Base-by-base conservation (phyloP, 2,888 invertebrate species). In the Trissonchulus latispiculum region DNA sequence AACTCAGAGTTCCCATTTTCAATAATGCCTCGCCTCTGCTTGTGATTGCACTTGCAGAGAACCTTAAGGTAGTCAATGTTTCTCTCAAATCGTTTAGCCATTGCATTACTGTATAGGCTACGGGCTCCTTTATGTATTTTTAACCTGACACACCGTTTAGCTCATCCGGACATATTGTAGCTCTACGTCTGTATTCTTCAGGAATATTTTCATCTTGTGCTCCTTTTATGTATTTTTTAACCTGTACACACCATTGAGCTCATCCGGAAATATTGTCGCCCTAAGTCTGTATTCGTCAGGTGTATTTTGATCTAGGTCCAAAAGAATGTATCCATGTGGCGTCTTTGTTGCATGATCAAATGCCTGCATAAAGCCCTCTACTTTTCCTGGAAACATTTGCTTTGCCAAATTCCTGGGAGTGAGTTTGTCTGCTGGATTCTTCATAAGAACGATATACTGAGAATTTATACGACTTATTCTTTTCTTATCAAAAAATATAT, bases 321-420 rank as follows among this genome's bases (percentile, higher is more conserved):
- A 3, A 3, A 71, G 33, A 8, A 71, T 32, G 35, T 71, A 71
- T 8, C 71, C 71, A 62, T 64, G 35, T 31, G 62, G 62, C 18
- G 23, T 62, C 2, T 29, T 3, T 2, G 61, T 62, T 3, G 71
- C 71, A 71, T 71, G 61, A 2, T 29, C n/a, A 71, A 28, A 71
- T 2, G 71, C 71, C 28, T 62, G 61, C 31, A 62, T 29, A 28
- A 71, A 61, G 35, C 33, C 2, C 29, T 62, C 62, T 62, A 18
- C 15, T 29, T 70, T 48, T 61, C 31, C 31, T 3, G 62, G 71
- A 62, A 32, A 62, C 23, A 71, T 29, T 8, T 37, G 48, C 2
- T 59, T 8, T 2, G 8, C 3, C 29, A 70, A 37, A 3, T 3
- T 70, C 8, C 32, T 28, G 3, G 48, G 2, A 28, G 36, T 37